Base-by-base conservation (phyloP, 2,113 vertebrate genomes). In the Nesogale talazaci region DNA sequence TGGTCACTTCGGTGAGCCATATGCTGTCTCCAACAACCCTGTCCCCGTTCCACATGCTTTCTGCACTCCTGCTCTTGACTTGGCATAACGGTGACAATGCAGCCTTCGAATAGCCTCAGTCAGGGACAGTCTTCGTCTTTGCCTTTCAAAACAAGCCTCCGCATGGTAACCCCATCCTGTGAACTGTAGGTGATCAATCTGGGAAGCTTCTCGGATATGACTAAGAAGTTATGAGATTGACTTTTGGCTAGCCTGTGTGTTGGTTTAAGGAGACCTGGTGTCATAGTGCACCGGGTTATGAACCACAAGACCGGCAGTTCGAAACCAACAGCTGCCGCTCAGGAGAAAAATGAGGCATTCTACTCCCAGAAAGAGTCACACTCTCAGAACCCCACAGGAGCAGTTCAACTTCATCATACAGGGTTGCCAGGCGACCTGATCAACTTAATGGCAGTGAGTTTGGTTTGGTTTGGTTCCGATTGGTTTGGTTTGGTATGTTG, bases 41-140 rank as follows among this genome's bases (percentile, higher is more conserved):
- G n/a, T 74, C 36, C n/a, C 36, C 52, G 12, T 78, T 83, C 81
- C 46, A 83, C 25, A 22, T 81, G 12, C 65, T 56, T 83, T 80
- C 65, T 83, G 34, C 6, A 72, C 42, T 38, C 70, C 20, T 69
- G 46, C 61, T 90, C 36, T 67, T 70, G 25, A 72, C 36, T 63
- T 70, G 52, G 46, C 59, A 4, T 52, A 38, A 92, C 85, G 40
- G 70, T 83, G 34, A 95, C 93, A 52, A 23, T 40, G 61, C 11
- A 6, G 31, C 78, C 46, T 59, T 91, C 78, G 36, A 91, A 94
- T 91, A 80, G 12, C 72, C n/a, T 88, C 36, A 72, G 2, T 61
- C 42, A 22, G 56, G 65, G 42, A 85, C 17, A 19, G 46, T 87
- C 25, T 36, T 42, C 22, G 19, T 86, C 25, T 42, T 69, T 61